Evolutionary conservation across 2,888 invertebrate species (phyloP).

Genomic region (Sthenelais limicola): DNA sequence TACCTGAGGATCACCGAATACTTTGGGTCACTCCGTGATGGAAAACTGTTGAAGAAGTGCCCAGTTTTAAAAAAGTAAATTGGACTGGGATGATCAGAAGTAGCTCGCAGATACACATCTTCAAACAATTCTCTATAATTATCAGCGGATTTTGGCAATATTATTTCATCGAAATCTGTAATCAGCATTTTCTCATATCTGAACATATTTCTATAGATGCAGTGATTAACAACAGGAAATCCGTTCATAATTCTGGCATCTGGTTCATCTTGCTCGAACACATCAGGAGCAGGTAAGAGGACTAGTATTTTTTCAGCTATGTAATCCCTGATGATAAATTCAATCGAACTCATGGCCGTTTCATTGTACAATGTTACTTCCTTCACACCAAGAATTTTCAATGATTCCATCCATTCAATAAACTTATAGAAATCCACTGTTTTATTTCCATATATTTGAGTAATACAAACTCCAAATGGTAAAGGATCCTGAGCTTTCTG

Average conservation of each 20-base stretch:
- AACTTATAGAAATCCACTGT: not conserved
- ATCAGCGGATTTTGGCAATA: conserved; percentile 44
- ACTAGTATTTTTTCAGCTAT: not conserved
- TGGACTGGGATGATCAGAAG: conserved; percentile 12
- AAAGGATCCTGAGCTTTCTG: not conserved
- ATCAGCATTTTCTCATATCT: conserved; percentile 45
- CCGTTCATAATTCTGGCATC: too few relatives aligned
- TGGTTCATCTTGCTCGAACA: conserved; percentile 19
- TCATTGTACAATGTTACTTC: conserved; percentile 20
- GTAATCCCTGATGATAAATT: not conserved
- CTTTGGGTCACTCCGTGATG: not conserved
- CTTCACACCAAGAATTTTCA: not conserved
- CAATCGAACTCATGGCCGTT: not conserved
- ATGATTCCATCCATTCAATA: conserved; percentile 8
- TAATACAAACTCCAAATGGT: conserved; percentile 11
- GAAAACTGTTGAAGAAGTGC: conserved; percentile 46
- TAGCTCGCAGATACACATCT: not conserved
- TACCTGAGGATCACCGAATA: not conserved
- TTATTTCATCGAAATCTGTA: conserved; percentile 49
- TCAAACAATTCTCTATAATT: conserved; percentile 15
- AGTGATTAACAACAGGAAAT: conserved; percentile 46
- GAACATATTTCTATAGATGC: conserved; percentile 51
- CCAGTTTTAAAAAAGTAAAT: conserved; percentile 42
- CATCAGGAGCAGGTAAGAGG: not conserved
- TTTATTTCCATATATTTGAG: conserved; percentile 3